phyloP scores from a whole-genome alignment of 2,113 vertebrate genomes.

The Cyanoderma ruficeps region DNA sequence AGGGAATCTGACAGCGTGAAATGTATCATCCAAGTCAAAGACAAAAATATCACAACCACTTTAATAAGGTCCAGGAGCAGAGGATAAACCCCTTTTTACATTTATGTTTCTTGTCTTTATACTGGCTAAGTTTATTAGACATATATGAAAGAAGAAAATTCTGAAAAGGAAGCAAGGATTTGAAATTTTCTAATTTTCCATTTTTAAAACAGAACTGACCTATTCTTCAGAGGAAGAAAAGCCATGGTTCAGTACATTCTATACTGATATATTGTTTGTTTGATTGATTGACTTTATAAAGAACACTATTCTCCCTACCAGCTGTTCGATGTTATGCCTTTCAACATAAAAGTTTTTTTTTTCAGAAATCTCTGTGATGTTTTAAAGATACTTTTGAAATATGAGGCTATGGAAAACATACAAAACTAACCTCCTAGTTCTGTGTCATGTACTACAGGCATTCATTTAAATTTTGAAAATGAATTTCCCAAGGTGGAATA shows the following conservation, averaged over 20 bases:
- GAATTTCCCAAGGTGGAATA: not conserved
- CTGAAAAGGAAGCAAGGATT: not conserved
- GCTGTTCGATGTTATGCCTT: not conserved
- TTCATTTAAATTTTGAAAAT: not conserved
- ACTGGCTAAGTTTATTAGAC: not conserved
- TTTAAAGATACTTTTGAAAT: not conserved
- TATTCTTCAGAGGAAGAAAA: not conserved
- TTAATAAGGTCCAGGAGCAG: not conserved
- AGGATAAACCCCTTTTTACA: not conserved
- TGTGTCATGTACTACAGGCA: not conserved
- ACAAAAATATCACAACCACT: not conserved
- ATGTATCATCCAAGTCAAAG: not conserved
- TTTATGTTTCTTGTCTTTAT: not conserved
- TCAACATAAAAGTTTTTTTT: not conserved
- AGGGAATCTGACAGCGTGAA: not conserved
- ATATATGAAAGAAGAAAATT: not conserved
- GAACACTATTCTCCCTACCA: not conserved
- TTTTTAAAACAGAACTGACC: not conserved
- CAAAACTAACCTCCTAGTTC: not conserved
- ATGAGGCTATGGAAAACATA: not conserved
- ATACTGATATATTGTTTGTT: not conserved
- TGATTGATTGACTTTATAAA: not conserved
- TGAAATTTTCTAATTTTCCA: not conserved
- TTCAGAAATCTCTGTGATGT: not conserved
- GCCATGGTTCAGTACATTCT: fast-evolving